Evolutionary conservation across 1,140 invertebrate species (phyloP).

Genomic region (Drosophila athabasca): DNA sequence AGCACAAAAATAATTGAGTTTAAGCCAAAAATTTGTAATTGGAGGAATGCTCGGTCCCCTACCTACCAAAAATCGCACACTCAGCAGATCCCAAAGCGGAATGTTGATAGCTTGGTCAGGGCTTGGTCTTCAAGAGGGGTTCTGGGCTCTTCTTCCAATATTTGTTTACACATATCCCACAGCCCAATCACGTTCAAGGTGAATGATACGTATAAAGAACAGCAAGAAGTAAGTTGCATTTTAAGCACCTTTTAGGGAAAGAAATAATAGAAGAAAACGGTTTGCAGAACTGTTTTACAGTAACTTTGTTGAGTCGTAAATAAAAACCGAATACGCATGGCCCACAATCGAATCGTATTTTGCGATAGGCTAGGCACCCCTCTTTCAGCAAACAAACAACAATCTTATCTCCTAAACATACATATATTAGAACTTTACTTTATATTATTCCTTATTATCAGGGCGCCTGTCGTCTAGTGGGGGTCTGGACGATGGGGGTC

Average conservation of each 20-base stretch:
- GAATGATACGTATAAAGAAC: slow-evolving; percentile 59
- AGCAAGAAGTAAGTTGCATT: slow-evolving; percentile 25
- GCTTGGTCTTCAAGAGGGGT: slow-evolving; percentile 20
- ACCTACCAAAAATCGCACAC: slow-evolving; percentile 36
- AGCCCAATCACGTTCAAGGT: slow-evolving; percentile 77
- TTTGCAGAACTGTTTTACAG: slow-evolving; percentile 29
- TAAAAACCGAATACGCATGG: too few species aligned
- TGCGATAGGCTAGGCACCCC: slow-evolving; percentile 11
- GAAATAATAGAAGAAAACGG: not conserved
- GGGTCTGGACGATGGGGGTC: slow-evolving; percentile 17
- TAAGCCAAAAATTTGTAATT: slow-evolving; percentile 39
- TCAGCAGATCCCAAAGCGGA: slow-evolving; percentile 46
- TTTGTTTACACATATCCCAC: slow-evolving; percentile 49
- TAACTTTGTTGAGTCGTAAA: not conserved
- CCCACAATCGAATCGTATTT: slow-evolving; percentile 21
- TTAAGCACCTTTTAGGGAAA: not conserved
- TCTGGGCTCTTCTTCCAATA: slow-evolving; percentile 1
- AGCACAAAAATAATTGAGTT: slow-evolving; percentile 47
- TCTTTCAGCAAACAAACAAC: slow-evolving; percentile 25
- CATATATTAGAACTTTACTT: slow-evolving; percentile 6
- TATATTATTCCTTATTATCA: slow-evolving; percentile 36
- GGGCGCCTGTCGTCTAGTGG: slow-evolving; percentile 34
- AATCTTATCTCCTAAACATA: slow-evolving; percentile 11
- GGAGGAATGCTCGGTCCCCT: slow-evolving; percentile 23
- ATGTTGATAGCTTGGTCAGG: slow-evolving; percentile 51